Evolutionary conservation across 1,140 invertebrate species (phyloP), one percentile per base, ranked within the genome.

Genomic region (Dryas iulia): DNA sequence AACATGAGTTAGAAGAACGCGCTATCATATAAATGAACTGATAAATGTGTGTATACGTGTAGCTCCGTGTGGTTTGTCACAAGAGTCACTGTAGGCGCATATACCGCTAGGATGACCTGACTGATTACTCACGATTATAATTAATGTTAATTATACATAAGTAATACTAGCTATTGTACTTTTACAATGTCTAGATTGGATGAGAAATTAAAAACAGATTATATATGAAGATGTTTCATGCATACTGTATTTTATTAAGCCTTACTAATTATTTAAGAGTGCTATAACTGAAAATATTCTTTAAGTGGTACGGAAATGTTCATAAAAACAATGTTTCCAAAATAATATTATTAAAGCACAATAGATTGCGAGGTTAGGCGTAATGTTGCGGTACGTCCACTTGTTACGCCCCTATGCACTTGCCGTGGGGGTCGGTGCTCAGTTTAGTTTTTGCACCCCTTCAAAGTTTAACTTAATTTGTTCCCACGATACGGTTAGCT

Each of bases 331-430:
- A 47, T 21, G 39, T 47, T 47, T 21, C 21, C 18, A 1, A 47
- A 18, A 8, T 18, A 8, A 47, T 47, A 47, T 21, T 47, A 47
- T 21, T 47, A 18, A 47, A 47, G 14, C 14, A 18, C 7, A 35
- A n/a, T 56, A 25, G 33, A 14, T 62, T 18, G 24, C 35, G 58
- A 35, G 56, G 59, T 31, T 72, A 47, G 65, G 52, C 56, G 69
- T 66, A 66, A 71, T 59, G 47, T 63, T 57, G 58, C 63, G 59
- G 62, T 71, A 71, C 52, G 69, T 71, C 59, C 76, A 87, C 84
- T 84, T 84, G 84, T 90, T 84, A 79, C 80, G 88, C 88, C 88
- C 86, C 82, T 87, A 89, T 90, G 86, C 86, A 87, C 86, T 86
- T 85, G 83, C 71, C 59, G 65, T 58, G 71, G 76, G 83, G 86